These are phyloP conservation scores for Allobates femoralis DNA, from an alignment of 2,797 vertebrate genomes.

Conservation along the genomic window DNA sequence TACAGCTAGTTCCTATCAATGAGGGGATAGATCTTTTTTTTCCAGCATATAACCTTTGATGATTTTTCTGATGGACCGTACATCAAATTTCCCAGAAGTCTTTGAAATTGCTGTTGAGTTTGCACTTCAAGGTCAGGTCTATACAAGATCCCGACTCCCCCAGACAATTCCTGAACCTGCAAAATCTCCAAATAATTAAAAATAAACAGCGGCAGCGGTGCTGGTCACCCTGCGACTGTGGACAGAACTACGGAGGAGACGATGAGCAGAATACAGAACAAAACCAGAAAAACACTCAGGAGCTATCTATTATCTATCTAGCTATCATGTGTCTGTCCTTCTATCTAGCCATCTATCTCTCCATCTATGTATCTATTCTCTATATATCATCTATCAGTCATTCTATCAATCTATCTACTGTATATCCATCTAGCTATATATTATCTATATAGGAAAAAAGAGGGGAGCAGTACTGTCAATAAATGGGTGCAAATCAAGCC, in stretches of 20 bases:
- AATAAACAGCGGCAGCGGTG: background rate
- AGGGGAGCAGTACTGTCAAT: too few relatives aligned
- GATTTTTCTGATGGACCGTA: background rate
- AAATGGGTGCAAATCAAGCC: too few relatives aligned
- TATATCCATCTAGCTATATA: too few relatives aligned
- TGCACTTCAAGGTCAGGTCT: background rate
- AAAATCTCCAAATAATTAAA: slow-evolving; percentile 13
- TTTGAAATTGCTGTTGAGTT: background rate
- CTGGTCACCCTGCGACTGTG: background rate
- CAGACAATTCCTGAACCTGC: background rate
- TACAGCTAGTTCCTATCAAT: background rate
- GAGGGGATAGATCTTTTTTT: background rate
- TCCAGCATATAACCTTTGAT: background rate
- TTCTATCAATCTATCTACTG: too few relatives aligned
- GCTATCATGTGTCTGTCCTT: too few relatives aligned
- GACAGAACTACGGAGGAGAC: background rate
- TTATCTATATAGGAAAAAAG: too few relatives aligned
- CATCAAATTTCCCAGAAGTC: too few relatives aligned
- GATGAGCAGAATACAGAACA: background rate
- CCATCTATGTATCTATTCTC: too few relatives aligned
- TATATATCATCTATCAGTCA: too few relatives aligned
- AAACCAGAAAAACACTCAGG: background rate
- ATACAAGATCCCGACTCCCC: background rate
- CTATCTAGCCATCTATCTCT: too few relatives aligned
- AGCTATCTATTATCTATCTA: too few relatives aligned